A percentile compares a stretch with the other conserved stretches of the same genome.
phyloP scores from a whole-genome alignment of 1,140 invertebrate species.

The Megalopta genalis region DNA sequence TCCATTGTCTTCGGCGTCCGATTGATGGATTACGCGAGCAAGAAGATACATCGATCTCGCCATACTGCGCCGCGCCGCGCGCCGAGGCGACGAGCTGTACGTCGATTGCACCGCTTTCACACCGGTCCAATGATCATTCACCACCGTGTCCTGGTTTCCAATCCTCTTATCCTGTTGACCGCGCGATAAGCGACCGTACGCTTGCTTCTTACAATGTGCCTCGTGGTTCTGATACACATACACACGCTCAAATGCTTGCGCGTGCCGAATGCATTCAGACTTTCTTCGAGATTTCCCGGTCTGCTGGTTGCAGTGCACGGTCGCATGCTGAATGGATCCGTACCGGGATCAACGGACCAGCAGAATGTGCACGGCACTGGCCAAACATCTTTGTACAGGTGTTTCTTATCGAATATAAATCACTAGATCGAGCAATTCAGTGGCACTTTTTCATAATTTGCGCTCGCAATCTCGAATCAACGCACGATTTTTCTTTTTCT shows the following conservation, averaged over 20 bases:
- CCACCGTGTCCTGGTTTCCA: background rate
- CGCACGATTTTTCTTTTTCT: too few species aligned
- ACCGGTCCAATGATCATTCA: constrained; percentile 17
- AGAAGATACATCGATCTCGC: constrained; percentile 42
- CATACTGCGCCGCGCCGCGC: too few species aligned
- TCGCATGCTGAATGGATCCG: too few species aligned
- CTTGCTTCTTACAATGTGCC: background rate
- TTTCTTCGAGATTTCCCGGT: background rate
- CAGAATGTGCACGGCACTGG: too few species aligned
- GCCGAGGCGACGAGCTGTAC: too few species aligned
- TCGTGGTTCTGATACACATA: background rate
- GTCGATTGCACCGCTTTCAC: constrained; percentile 12
- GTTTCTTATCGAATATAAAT: too few species aligned
- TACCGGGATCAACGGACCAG: too few species aligned
- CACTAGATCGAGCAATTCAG: too few species aligned
- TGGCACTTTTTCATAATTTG: too few species aligned
- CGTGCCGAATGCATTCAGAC: background rate
- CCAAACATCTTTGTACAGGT: too few species aligned
- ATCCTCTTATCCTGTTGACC: constrained; percentile 9
- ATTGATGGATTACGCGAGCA: constrained; percentile 46
- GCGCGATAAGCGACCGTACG: background rate
- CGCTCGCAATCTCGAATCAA: too few species aligned
- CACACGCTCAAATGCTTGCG: background rate
- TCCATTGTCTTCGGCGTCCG: constrained; percentile 41
- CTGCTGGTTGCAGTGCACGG: background rate